Evolutionary conservation across 2,888 invertebrate genomes (phyloP).

Genomic region (Nemoura dubitans): DNA sequence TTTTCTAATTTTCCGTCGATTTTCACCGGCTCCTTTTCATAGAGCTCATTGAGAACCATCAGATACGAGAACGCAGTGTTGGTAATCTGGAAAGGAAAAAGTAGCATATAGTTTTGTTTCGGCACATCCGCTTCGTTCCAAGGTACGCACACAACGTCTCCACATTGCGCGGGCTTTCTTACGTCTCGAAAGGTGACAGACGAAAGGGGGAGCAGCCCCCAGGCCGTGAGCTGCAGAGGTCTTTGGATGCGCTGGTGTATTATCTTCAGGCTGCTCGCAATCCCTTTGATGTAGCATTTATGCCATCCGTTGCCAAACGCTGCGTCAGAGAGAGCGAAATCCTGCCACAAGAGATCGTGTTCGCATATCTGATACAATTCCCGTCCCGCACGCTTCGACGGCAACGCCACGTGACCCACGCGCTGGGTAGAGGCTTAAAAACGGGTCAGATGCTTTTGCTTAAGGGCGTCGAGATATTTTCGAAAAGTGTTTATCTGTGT

Average conservation of each 20-base stretch:
- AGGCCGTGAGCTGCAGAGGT: slow-evolving; percentile 26
- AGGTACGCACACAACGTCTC: background rate
- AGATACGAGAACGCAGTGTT: background rate
- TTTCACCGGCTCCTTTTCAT: background rate
- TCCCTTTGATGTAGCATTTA: background rate
- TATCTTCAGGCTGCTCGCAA: slow-evolving; percentile 13
- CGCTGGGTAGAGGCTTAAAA: too few relatives aligned
- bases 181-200: slow-evolving; percentile 37
- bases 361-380: background rate
- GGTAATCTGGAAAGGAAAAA: background rate
- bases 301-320: slow-evolving; percentile 24
- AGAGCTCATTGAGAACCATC: background rate
- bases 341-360: background rate
- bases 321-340: slow-evolving; percentile 9
- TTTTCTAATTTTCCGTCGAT: background rate
- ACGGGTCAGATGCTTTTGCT: too few relatives aligned
- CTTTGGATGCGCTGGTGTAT: slow-evolving; percentile 24
- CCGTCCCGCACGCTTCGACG: background rate
- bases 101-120: background rate
- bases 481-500: too few relatives aligned
- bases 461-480: too few relatives aligned
- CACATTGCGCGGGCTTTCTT: background rate
- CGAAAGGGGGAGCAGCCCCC: slow-evolving; percentile 36
- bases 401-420: too few relatives aligned
- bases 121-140: background rate